phyloP scores from a whole-genome alignment of 1,140 invertebrate genomes.

The Chymomyza costata region DNA sequence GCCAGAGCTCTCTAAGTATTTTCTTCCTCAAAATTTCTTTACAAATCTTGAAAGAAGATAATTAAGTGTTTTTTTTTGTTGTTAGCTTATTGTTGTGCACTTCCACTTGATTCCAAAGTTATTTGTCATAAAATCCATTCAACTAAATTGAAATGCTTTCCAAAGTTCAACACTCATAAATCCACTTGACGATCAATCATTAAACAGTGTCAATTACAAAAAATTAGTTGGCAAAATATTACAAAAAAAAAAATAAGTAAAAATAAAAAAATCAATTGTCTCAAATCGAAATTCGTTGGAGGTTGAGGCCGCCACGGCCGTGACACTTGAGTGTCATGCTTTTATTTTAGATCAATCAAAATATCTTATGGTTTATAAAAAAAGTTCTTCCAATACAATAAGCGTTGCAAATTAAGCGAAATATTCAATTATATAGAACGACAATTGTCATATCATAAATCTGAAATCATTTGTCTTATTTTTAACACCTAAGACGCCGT shows the following conservation, averaged over 20 bases:
- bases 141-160: slow-evolving; percentile 23
- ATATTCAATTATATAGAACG: too few relatives aligned
- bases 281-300: not conserved
- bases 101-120: slow-evolving; percentile 5
- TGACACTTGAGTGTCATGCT: slow-evolving; percentile 45
- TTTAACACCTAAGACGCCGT: slow-evolving; percentile 35
- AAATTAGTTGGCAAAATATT: slow-evolving; percentile 67
- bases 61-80: not conserved
- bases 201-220: slow-evolving; percentile 42
- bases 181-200: slow-evolving; percentile 57
- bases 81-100: not conserved
- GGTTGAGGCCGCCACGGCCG: slow-evolving; percentile 41
- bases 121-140: too few relatives aligned
- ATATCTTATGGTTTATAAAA: slow-evolving; percentile 24
- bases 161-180: slow-evolving; percentile 46
- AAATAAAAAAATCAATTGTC: slow-evolving; percentile 20
- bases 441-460: too few relatives aligned
- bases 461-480: slow-evolving; percentile 40
- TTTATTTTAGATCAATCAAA: slow-evolving; percentile 44
- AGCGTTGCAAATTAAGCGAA: too few relatives aligned
- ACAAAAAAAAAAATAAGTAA: too few relatives aligned
- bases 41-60: too few relatives aligned
- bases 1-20: too few relatives aligned
- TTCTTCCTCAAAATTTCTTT: too few relatives aligned
- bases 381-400: slow-evolving; percentile 33